phyloP scores from a whole-genome alignment of 2,888 invertebrate species.

The Ephialtes manifestator region DNA sequence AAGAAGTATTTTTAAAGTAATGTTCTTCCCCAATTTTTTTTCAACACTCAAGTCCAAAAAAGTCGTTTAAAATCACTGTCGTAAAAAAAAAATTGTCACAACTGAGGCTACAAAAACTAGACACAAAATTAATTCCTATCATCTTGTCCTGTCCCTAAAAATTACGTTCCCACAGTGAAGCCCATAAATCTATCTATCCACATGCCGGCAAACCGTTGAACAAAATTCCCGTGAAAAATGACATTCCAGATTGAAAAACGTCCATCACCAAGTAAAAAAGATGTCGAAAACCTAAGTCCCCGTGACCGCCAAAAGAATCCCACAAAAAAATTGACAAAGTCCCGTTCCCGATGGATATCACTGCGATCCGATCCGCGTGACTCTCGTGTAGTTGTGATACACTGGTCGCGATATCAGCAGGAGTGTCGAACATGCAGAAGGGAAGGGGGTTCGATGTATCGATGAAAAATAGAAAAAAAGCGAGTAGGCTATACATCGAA shows the following conservation, averaged over 20 bases:
- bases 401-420: constrained; percentile 57
- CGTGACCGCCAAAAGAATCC: constrained; percentile 22
- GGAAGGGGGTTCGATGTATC: constrained; percentile 67
- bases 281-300: constrained; percentile 36
- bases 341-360: constrained; percentile 16
- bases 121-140: not conserved
- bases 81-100: not conserved
- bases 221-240: constrained; percentile 16
- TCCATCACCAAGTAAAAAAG: not conserved
- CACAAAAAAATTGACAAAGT: constrained; percentile 56
- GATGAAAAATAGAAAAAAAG: constrained; percentile 66
- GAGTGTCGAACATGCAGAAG: constrained; percentile 55
- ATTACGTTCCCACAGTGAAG: not conserved
- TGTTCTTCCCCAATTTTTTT: not conserved
- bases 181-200: constrained; percentile 4
- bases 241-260: not conserved
- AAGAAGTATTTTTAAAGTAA: too few relatives aligned
- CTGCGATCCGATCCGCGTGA: constrained; percentile 51
- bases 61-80: not conserved
- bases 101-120: not conserved
- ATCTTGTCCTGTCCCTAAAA: not conserved
- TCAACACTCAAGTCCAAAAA: constrained; percentile 10
- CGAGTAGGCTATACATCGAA: constrained; percentile 68
- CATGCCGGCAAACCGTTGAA: not conserved
- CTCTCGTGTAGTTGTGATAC: constrained; percentile 60